Evolutionary conservation across 2,888 invertebrate genomes (phyloP).

Genomic region (Diplazon laetatorius): DNA sequence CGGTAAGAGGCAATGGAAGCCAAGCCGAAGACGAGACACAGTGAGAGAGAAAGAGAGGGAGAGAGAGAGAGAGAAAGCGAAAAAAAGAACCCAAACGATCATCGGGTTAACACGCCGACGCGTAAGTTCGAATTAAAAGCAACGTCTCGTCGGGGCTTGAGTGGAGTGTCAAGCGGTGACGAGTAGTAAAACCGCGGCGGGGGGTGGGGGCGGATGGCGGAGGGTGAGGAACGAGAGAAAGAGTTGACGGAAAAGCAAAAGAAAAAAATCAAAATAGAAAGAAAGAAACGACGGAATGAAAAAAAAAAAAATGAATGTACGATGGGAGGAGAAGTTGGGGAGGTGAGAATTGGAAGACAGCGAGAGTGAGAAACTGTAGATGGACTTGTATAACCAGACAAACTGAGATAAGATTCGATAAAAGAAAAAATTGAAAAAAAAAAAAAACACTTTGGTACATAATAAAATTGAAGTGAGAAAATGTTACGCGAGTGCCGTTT

Average conservation of each 20-base stretch:
- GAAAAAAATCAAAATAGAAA: slow-evolving; percentile 27
- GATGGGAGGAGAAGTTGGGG: slow-evolving; percentile 10
- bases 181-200: slow-evolving; percentile 42
- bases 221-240: too few species aligned
- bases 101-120: slow-evolving; percentile 69
- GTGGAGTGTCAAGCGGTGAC: slow-evolving; percentile 30
- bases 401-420: neutral
- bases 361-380: slow-evolving; percentile 46
- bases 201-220: neutral
- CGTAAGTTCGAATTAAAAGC: slow-evolving; percentile 74
- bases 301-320: slow-evolving; percentile 21
- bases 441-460: neutral
- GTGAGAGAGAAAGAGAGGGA: neutral
- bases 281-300: neutral
- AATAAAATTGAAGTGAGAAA: neutral
- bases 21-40: too few species aligned
- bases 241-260: slow-evolving; percentile 37
- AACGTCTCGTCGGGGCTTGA: slow-evolving; percentile 69
- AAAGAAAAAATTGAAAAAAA: slow-evolving; percentile 9
- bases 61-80: neutral
- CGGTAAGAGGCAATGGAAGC: too few species aligned
- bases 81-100: slow-evolving; percentile 39
- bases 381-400: slow-evolving; percentile 1
- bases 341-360: slow-evolving; percentile 32
- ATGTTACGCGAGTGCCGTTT: slow-evolving; percentile 1